Conservation (phyloP, 2,113 vertebrate genomes). For the Antechinus flavipes region DNA sequence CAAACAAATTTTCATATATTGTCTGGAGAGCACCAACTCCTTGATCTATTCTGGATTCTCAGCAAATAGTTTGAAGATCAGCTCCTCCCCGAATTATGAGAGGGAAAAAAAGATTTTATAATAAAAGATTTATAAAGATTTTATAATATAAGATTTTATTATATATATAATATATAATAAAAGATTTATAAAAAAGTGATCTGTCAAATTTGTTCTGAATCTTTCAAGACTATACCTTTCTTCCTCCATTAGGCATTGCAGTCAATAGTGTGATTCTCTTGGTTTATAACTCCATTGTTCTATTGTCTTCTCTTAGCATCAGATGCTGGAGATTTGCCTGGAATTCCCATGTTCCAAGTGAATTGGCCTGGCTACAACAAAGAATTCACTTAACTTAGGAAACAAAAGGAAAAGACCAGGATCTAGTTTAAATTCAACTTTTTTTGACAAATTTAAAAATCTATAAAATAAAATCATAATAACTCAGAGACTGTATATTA, state of each 20-base stretch:
- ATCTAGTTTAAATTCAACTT: neutral
- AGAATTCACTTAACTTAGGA: neutral
- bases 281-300: neutral
- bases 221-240: neutral
- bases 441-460: neutral
- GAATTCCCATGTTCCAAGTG: neutral
- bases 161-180: too few species aligned
- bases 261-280: neutral
- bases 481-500: neutral
- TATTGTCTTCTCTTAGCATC: neutral
- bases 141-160: too few species aligned
- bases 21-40: neutral
- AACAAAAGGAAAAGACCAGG: neutral
- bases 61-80: neutral
- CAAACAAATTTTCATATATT: neutral
- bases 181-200: too few species aligned
- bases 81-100: neutral
- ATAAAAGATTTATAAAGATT: too few species aligned
- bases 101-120: neutral
- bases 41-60: neutral
- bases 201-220: neutral
- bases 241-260: neutral
- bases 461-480: neutral
- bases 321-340: neutral
- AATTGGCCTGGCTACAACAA: neutral